Evolutionary conservation across 2,888 invertebrate genomes (phyloP), one percentile per base, ranked within the genome.

Genomic region (Eucera pruinosa): DNA sequence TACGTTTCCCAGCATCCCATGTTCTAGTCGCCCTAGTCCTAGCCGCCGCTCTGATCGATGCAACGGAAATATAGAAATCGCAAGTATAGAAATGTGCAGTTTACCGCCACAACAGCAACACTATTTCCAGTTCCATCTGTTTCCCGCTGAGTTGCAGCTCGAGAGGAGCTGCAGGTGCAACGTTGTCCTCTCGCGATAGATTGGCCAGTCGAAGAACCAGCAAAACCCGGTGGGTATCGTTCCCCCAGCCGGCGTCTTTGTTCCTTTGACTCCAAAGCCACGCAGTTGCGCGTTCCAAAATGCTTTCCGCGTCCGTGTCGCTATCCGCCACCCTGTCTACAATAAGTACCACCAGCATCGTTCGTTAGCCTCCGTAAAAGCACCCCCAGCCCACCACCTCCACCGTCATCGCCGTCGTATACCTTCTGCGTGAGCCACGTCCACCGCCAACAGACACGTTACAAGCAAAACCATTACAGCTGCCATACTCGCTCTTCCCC

Each of bases 91-190:
- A 20, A 13, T 18, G 6, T 1, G 9, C 20, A 5, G 18, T 11
- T 93, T 93, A 96, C 95, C 96, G 95, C 94, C 97, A 97, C 83
- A 97, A 94, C 93, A 96, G 94, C 62, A 97, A 94, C 60, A 97
- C 94, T 73, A 97, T 95, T 89, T 97, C 97, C 61, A 97, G 95
- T 92, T 97, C 97, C 95, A 97, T 95, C 91, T 97, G 97, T 90
- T 97, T 97, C 36, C 95, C 95, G 20, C 96, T 96, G 58, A 97
- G 94, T 90, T 96, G 95, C 93, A 96, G 94, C 89, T 96, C 96
- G 73, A 95, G 91, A 1, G 94, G 94, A 73, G 94, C 94, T 65
- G 94, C 94, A 48, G 95, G 94, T 18, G 94, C 94, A 80, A 94
- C 88, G 73, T 93, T 90, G 55, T 92, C 94, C 75, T 94, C 94